Base-by-base conservation (phyloP, 2,113 vertebrate genomes). In the Nannobrachium achirus region DNA sequence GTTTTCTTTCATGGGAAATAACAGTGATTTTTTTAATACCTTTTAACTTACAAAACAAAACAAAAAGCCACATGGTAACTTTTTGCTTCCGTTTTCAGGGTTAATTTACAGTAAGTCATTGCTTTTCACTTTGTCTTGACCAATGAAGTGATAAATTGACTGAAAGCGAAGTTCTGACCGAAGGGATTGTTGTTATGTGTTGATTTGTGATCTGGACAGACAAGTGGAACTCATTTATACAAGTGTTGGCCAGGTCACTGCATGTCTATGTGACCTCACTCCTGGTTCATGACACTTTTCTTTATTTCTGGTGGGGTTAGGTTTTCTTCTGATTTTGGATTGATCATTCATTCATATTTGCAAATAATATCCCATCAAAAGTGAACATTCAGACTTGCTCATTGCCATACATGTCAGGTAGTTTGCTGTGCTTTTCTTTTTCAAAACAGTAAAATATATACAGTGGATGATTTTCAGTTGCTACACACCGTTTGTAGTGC, bases 231-330 rank as follows among this genome's bases (percentile, higher is more conserved):
- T 78, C 76, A 79, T 87, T 80, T 84, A 78, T 80, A 80, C 75
- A 76, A 79, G 81, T 71, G 73, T 81, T 61, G 76, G 81, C 75
- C 64, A 74, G 83, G 83, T 89, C 89, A 76, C 72, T 87, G 90
- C 91, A 92, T 89, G 89, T 86, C 78, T 63, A 83, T 39, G 66
- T 85, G 86, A 84, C 85, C 86, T 84, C 56, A 80, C 73, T 74
- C 20, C 76, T 86, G 86, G 78, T 85, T 79, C 79, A 73, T 74
- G 69, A 77, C 66, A 79, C 60, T 75, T 56, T 33, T 82, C 62
- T 56, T 68, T 69, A 63, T 90, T 76, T 82, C 60, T 56, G 18
- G 68, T 73, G 46, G 45, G 45, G 57, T 68, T 33, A 5, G 3
- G 25, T 33, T 33, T n/a, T 33, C 25, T 81, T 65, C 65, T 63